Evolutionary conservation across 92 coral and sea anemone genomes (phyloP).

Genomic region (Phenganax marumi): DNA sequence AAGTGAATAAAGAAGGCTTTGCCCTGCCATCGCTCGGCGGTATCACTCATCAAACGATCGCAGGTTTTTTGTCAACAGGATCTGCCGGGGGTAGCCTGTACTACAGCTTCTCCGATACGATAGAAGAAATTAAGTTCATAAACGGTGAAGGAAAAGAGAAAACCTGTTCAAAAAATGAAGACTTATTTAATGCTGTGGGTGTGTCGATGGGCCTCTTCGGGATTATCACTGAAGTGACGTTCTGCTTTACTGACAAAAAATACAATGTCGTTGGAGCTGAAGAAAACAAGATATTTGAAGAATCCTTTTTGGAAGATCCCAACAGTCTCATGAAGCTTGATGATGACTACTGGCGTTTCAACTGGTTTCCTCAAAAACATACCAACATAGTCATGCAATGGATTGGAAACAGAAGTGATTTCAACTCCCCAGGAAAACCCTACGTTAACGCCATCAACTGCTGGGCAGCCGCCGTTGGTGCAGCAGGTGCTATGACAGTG

Average conservation of each 20-base stretch:
- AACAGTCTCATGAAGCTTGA: slow-evolving; percentile 53
- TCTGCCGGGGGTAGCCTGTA: slow-evolving; percentile 75
- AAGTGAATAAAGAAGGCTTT: slow-evolving; percentile 54
- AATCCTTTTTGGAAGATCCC: slow-evolving; percentile 54
- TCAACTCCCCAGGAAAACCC: neutral
- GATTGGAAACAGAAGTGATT: slow-evolving; percentile 44
- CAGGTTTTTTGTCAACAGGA: slow-evolving; percentile 67
- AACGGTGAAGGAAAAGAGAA: slow-evolving; percentile 57
- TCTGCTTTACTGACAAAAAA: slow-evolving; percentile 47
- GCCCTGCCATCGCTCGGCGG: slow-evolving; percentile 68
- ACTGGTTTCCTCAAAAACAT: slow-evolving; percentile 73
- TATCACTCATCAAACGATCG: slow-evolving; percentile 64
- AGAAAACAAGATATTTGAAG: slow-evolving; percentile 46
- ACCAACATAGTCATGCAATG: slow-evolving; percentile 63
- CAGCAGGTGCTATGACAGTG: slow-evolving; percentile 49
- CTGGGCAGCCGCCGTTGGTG: slow-evolving; percentile 42
- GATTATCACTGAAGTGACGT: slow-evolving; percentile 65
- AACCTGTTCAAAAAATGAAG: slow-evolving; percentile 48
- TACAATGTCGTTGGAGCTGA: slow-evolving; percentile 54
- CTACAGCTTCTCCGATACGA: slow-evolving; percentile 64
- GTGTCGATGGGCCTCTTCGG: slow-evolving; percentile 77
- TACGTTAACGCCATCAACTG: neutral
- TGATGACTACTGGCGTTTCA: slow-evolving; percentile 61
- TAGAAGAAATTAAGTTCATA: slow-evolving; percentile 66
- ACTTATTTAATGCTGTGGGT: slow-evolving; percentile 70